A percentile compares a stretch with the other conserved stretches of the same genome.
phyloP scores from a whole-genome alignment of 2,888 invertebrate species.

The Phortica okadai region DNA sequence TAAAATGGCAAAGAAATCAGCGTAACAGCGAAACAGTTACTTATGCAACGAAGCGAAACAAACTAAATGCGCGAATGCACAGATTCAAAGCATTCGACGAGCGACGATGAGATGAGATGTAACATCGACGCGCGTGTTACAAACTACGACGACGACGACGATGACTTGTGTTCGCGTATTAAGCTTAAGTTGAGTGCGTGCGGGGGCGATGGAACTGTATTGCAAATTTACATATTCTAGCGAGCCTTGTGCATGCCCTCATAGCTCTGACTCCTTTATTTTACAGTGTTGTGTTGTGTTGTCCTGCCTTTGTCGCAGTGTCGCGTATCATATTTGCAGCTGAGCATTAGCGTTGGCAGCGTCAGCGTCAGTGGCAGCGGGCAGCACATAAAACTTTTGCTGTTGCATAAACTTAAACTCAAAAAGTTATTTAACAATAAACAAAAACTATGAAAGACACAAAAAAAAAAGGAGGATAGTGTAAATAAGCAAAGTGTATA shows the following conservation, averaged over 20 bases:
- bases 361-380: neutral
- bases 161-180: too few species aligned
- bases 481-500: constrained; percentile 8
- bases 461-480: neutral
- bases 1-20: constrained; percentile 8
- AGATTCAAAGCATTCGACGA: constrained; percentile 8
- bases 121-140: neutral
- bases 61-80: constrained; percentile 50
- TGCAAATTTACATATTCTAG: too few species aligned
- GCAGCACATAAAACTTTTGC: constrained; percentile 44
- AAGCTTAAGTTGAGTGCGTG: too few species aligned
- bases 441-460: constrained; percentile 14
- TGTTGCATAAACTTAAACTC: constrained; percentile 39
- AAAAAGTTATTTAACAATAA: constrained; percentile 45
- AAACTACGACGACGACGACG: too few species aligned
- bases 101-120: neutral
- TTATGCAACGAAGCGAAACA: constrained; percentile 63
- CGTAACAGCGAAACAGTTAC: constrained; percentile 48
- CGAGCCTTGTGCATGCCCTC: too few species aligned
- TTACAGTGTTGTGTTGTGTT: neutral
- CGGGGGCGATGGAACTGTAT: too few species aligned
- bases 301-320: constrained; percentile 37
- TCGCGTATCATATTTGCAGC: constrained; percentile 34
- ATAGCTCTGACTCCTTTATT: too few species aligned
- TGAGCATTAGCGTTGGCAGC: constrained; percentile 24